Base-by-base conservation (phyloP, 2,797 vertebrate genomes). In the Columba guinea region DNA sequence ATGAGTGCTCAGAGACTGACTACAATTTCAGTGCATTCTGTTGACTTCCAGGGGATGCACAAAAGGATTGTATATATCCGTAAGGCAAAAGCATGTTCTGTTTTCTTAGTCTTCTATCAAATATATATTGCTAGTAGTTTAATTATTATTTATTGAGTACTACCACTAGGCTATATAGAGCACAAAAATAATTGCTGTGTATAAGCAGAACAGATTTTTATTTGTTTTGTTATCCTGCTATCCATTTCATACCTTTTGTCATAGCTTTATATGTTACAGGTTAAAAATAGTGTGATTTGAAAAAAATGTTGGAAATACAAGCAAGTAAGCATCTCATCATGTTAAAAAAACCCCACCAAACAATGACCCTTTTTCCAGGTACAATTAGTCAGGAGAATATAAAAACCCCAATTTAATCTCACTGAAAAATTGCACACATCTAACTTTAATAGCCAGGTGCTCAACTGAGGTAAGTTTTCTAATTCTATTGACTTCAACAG, bases 131-230 rank as follows among this genome's bases (percentile, higher is more conserved):
- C 55, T 80, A 77, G 46, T 81, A 30, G 51, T 93, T 96, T 89
- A 83, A 86, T 80, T 68, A 70, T 24, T 71, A 28, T 74, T 84
- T 88, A 74, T 93, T 85, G 69, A 94, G 32, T 86, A 87, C 30
- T 82, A 68, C 34, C 3, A 2, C 20, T 81, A 70, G 63, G 28
- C 7, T 92, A 69, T 46, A 35, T 3, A 5, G 13, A 35, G 11
- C 58, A 80, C 24, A 90, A 49, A 91, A 83, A n/a, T 4, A 77
- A n/a, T 59, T 56, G 34, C 6, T 63, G 7, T 46, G 34, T 88
- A 67, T 63, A 62, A 94, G 58, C 12, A 73, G 37, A 90, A 68
- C 17, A 26, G 60, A 34, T 78, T 84, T 83, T 75, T 74, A 64
- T 60, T 32, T 64, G 21, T 48, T 90, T 89, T 32, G 84, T 90